Base-by-base conservation (phyloP, 30 jellyfish, hydroid and myxozoan species). In the Calvadosia cruxmelitensis region DNA sequence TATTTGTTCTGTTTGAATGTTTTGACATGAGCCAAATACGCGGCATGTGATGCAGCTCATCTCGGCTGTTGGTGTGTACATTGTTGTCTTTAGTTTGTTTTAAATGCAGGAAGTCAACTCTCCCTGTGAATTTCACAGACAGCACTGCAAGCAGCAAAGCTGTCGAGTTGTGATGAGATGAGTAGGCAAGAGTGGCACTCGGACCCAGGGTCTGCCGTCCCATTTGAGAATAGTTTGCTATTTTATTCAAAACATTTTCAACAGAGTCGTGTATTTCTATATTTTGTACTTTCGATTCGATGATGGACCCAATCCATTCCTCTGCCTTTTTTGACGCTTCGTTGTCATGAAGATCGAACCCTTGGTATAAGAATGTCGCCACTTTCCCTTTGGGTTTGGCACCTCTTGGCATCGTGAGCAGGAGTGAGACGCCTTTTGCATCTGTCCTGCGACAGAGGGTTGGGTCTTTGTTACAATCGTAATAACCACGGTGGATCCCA, bases 41-140 rank as follows among this genome's bases (percentile, higher is more conserved):
- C 31, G 33, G 16, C 13, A 65, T 13, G 30, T 10, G 32, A 13
- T 13, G 20, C 23, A 26, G 32, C 27, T 57, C 27, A 27, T 65
- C 10, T n/a, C 66, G 25, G 12, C 74, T 12, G 32, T 20, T 25
- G 20, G 32, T 32, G 20, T 3, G 20, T 65, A 23, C 20, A 3
- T 3, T 15, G 26, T 65, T 10, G 32, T 12, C 20, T 65, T 30
- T 63, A 3, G 48, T 26, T 12, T 31, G 26, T 31, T 63, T 89
- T 72, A 89, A 42, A 20, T 82, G 94, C 3, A 82, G 65, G 74
- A 89, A 81, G 34, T 82, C 77, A 7, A 89, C 74, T 27, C 98
- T 48, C 10, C 98, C 98, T 0, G 93, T 81, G 62, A 89, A 89
- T n/a, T 72, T 78, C 32, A 89, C 95, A 24, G 98, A 89, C 29